Conservation (phyloP, 2,113 vertebrate species). For the Indicator maculatus region DNA sequence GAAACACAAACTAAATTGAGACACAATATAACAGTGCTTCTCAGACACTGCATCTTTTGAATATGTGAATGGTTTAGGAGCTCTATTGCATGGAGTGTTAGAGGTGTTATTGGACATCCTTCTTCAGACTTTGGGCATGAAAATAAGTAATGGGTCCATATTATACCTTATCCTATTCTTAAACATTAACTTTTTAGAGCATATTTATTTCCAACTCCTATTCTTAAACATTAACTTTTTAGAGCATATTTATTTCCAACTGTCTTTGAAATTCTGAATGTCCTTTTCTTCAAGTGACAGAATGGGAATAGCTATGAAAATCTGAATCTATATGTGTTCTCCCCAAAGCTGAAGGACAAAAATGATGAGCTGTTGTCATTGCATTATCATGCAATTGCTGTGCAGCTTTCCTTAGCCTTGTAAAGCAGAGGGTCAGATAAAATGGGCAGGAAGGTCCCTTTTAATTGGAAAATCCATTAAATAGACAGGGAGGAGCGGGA, state of each 20-base stretch:
- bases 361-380: constrained; percentile 30
- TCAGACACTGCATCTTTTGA: neutral
- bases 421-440: constrained; percentile 37
- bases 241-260: neutral
- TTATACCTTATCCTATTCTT: neutral
- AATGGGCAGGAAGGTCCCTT: constrained; percentile 20
- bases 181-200: neutral
- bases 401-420: constrained; percentile 39
- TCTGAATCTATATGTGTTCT: neutral
- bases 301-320: neutral
- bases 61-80: neutral
- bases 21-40: neutral
- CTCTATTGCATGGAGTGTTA: neutral
- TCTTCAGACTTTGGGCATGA: neutral
- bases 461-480: constrained; percentile 64
- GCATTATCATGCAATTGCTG: neutral
- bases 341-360: constrained; percentile 52
- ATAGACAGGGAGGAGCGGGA: constrained; percentile 28
- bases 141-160: neutral
- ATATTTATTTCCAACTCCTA: neutral
- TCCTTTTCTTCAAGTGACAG: neutral
- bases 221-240: neutral
- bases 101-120: neutral
- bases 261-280: constrained; percentile 9
- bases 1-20: neutral